Conservation (phyloP, 2,113 vertebrate species). For the Chitala chitala region DNA sequence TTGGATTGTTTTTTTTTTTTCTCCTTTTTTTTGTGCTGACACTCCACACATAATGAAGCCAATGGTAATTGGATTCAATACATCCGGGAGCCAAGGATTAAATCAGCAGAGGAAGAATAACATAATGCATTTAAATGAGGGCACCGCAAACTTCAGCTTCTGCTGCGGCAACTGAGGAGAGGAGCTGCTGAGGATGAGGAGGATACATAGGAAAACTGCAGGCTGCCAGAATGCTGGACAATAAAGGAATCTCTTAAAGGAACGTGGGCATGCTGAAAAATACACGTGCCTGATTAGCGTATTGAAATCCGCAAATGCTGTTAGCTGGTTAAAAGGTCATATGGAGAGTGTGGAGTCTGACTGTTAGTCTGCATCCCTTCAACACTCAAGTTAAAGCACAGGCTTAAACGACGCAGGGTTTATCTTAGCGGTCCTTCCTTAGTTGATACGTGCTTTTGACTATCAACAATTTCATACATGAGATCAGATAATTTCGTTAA, state of each 20-base stretch:
- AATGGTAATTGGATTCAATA: constrained; percentile 59
- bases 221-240: neutral
- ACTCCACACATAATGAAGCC: constrained; percentile 47
- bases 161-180: constrained; percentile 21
- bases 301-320: neutral
- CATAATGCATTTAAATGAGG: constrained; percentile 48
- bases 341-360: constrained; percentile 12
- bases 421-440: constrained; percentile 6
- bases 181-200: constrained; percentile 37
- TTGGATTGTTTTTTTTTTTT: constrained; percentile 35
- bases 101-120: constrained; percentile 36
- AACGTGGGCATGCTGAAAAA: neutral
- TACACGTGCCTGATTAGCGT: neutral
- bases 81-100: constrained; percentile 41
- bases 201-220: neutral
- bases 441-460: constrained; percentile 16
- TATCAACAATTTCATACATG: constrained; percentile 34
- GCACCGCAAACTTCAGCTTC: constrained; percentile 33
- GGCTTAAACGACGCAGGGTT: constrained; percentile 5
- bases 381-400: neutral
- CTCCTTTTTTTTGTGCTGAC: constrained; percentile 34
- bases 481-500: constrained; percentile 37
- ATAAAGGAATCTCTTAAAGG: neutral
- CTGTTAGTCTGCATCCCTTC: constrained; percentile 2
- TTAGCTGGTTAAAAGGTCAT: neutral